Evolutionary conservation across 2,113 vertebrate species (phyloP), one percentile per base, ranked within the genome.

Genomic region (Oryzias javanicus): DNA sequence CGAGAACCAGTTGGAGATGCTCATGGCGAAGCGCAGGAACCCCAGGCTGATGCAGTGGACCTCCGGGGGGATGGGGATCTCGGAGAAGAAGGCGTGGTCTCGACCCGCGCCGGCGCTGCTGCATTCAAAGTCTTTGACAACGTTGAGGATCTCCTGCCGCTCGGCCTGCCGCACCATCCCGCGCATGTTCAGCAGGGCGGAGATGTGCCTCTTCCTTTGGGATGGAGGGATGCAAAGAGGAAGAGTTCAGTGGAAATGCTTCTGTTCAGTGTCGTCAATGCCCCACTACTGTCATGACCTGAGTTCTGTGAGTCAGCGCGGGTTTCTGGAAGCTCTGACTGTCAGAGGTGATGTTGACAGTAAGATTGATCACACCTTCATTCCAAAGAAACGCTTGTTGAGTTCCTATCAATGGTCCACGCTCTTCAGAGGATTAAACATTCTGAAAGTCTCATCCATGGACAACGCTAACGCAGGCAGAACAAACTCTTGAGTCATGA

Each of bases 91-190:
- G 48, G 90, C 87, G 0, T 63, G 91, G 42, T 93, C 91, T 16
- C 90, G 82, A 14, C 88, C 55, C 1, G 82, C 62, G 42, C 79
- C 60, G 17, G 17, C 20, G 0, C 49, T 85, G 2, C 62, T 79
- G 70, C 82, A 84, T 54, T 94, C 92, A 78, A 95, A 85, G 72
- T 95, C 93, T 73, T 89, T 89, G 50, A 95, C 84, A 1, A 94
- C 88, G 0, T 91, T 94, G 76, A 98, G 86, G 77, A 98, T 94
- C 90, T 92, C 93, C 20, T 94, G 94, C 1, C 95, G 92, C 19
- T 90, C 86, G 0, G 86, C 77, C 5, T 89, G 86, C 24, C 87
- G 88, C 73, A 89, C 91, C 74, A 95, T 90, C 8, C 95, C 95
- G 0, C 94, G 89, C 6, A 96, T 67, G 6, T 95, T 94, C 35